Evolutionary conservation across 2,888 invertebrate genomes (phyloP).

Genomic region (Serripes groenlandicus): DNA sequence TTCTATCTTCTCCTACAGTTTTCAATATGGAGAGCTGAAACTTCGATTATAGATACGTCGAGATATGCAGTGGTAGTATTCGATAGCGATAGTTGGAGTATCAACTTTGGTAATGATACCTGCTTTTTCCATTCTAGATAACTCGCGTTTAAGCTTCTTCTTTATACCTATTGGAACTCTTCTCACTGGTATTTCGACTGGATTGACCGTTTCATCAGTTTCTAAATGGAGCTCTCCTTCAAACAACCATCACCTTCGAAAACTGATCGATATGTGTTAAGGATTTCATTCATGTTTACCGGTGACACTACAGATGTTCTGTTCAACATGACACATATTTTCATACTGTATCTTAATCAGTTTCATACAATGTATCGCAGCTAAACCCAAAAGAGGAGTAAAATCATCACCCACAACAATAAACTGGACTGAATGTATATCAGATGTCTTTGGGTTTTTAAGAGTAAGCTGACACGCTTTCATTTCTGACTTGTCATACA

Average conservation of each 20-base stretch:
- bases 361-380: constrained; percentile 16
- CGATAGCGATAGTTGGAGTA: too few relatives aligned
- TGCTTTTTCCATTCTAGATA: constrained; percentile 23
- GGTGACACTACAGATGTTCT: neutral
- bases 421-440: neutral
- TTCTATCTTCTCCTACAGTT: too few relatives aligned
- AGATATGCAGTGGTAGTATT: too few relatives aligned
- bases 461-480: neutral
- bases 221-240: constrained; percentile 51
- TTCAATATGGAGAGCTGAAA: too few relatives aligned
- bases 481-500: constrained; percentile 29
- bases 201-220: constrained; percentile 34
- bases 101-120: constrained; percentile 26
- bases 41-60: too few relatives aligned
- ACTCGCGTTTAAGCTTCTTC: constrained; percentile 40
- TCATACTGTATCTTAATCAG: constrained; percentile 24
- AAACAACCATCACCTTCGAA: constrained; percentile 56
- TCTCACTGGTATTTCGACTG: constrained; percentile 47
- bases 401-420: constrained; percentile 16
- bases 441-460: constrained; percentile 17
- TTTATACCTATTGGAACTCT: constrained; percentile 44
- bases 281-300: neutral
- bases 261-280: constrained; percentile 26
- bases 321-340: constrained; percentile 18
- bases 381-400: constrained; percentile 8